Base-by-base conservation (phyloP, 2,888 invertebrate species). In the Cheilosia pagana region DNA sequence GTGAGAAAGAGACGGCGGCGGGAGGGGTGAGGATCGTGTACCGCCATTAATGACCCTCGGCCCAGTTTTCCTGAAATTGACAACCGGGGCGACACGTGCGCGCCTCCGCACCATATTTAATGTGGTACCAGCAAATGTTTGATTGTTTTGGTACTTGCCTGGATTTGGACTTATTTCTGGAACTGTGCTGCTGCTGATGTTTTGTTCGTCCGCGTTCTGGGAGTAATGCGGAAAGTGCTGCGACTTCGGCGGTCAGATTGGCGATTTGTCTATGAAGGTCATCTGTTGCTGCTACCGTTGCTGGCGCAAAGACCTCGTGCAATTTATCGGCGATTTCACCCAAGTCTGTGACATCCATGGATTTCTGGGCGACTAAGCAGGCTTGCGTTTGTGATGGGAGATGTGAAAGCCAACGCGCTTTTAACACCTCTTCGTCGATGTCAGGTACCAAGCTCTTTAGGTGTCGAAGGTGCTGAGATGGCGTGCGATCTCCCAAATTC, bases 391-490 rank as follows among this genome's bases (percentile, higher is more conserved):
- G 28, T 1, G 28, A 28, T 28, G 28, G 55, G 16, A 28, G 55
- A 3, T 78, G 71, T 19, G 45, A 28, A 19, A 68, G 60, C 35
- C 59, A 52, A 12, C 45, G 57, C 21, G 55, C 55, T 28, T 55
- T 31, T 31, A 71, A 35, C 3, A 55, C 28, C 6, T 55, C 57
- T 53, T 78, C 57, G 2, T 45, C 50, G 12, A 79, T 28, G 8
- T 8, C 28, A 8, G 28, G 28, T 28, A 28, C 28, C 28, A 28
- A 28, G 8, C 28, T 28, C 28, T 39, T 79, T 12, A 74, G 21
- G 31, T 81, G 74, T n/a, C 67, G 65, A 23, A 67, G 62, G 16
- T 72, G 45, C 8, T 79, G 59, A 1, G 72, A 59, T 8, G 72
- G 79, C 21, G 50, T 67, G n/a, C 55, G 62, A 43, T 71, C 79